phyloP scores from a whole-genome alignment of 2,113 vertebrate genomes.

The Rhagologus leucostigma region DNA sequence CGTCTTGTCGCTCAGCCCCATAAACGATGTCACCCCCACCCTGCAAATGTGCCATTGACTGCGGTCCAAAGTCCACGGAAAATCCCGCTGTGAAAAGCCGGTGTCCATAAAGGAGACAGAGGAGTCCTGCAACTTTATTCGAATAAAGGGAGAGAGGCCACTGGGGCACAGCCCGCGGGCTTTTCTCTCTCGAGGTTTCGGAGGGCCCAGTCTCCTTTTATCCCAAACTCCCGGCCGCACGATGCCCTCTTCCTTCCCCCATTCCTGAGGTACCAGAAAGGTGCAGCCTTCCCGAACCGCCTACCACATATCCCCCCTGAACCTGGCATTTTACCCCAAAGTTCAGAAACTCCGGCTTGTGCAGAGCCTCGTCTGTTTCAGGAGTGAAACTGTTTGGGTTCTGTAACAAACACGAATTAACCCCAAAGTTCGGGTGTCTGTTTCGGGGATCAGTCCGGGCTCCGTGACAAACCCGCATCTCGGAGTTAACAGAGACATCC shows the following conservation, averaged over 20 bases:
- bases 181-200: rapidly evolving
- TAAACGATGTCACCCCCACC: rapidly evolving
- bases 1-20: background rate
- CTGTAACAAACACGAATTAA: background rate
- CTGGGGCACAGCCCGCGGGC: background rate
- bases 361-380: background rate
- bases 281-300: background rate
- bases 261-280: too few species aligned
- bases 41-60: background rate
- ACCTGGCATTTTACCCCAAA: background rate
- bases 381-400: background rate
- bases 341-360: too few species aligned
- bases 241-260: too few species aligned
- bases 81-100: background rate
- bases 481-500: rapidly evolving
- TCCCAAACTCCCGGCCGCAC: rapidly evolving
- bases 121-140: background rate
- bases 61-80: rapidly evolving
- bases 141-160: rapidly evolving
- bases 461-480: background rate
- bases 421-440: background rate
- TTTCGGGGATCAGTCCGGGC: background rate
- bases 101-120: background rate
- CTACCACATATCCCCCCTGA: too few species aligned
- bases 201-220: too few species aligned